Percentiles rank a stretch among this genome's conserved stretches.
These are phyloP conservation scores for Dynastes tityus DNA, from an alignment of 2,888 invertebrate species.

Conservation along the genomic window DNA sequence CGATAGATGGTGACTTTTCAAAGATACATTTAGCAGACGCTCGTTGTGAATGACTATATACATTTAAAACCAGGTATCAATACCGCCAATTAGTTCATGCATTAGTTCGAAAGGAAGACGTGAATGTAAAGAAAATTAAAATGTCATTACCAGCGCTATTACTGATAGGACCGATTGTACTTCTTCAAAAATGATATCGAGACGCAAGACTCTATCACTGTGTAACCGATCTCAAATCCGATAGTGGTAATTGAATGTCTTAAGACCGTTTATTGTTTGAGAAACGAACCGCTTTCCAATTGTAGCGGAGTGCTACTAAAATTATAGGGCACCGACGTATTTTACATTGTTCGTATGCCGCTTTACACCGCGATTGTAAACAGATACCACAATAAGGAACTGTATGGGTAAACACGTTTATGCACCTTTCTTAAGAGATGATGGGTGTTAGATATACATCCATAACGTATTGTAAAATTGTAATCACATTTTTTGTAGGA, in stretches of 20 bases:
- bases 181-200: background rate
- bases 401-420: constrained; percentile 11
- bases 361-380: constrained; percentile 19
- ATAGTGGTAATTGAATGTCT: constrained; percentile 30
- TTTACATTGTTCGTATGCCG: constrained; percentile 12
- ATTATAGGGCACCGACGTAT: constrained; percentile 26
- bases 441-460: too few relatives aligned
- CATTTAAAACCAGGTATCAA: too few relatives aligned
- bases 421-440: background rate
- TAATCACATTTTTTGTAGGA: too few relatives aligned
- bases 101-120: too few relatives aligned
- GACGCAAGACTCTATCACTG: constrained; percentile 3
- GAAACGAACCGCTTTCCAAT: constrained; percentile 22
- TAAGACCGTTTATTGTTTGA: constrained; percentile 33
- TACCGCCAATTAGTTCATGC: too few relatives aligned
- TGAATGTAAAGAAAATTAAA: constrained; percentile 4
- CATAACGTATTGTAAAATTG: too few relatives aligned
- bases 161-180: background rate
- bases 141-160: constrained; percentile 3
- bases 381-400: background rate
- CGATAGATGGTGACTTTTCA: too few relatives aligned
- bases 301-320: constrained; percentile 26
- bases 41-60: too few relatives aligned
- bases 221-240: constrained; percentile 17
- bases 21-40: too few relatives aligned